Conservation (phyloP, 2,888 invertebrate genomes). For the Leptogaster cylindrica region DNA sequence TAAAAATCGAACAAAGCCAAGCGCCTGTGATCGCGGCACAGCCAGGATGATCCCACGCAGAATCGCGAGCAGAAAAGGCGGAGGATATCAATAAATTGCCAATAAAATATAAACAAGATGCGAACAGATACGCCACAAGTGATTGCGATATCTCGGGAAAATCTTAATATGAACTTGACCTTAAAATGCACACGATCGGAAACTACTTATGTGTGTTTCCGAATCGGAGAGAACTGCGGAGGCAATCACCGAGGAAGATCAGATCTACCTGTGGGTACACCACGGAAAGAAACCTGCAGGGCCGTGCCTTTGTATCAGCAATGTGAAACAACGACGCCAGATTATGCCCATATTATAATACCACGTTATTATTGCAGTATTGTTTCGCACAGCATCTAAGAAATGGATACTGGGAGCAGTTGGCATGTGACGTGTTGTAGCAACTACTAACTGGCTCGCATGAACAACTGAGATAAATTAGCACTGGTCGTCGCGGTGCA, state of each 20-base stretch:
- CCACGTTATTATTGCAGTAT: constrained; percentile 13
- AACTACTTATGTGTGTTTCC: neutral
- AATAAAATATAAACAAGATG: constrained; percentile 22
- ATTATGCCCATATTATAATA: constrained; percentile 1
- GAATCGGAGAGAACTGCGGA: neutral
- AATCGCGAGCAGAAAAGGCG: constrained; percentile 1
- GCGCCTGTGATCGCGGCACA: neutral
- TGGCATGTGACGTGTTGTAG: neutral
- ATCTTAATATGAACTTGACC: constrained; percentile 32
- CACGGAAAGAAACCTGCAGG: constrained; percentile 13
- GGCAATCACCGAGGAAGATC: constrained; percentile 19
- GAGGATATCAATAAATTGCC: constrained; percentile 15
- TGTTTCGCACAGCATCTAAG: constrained; percentile 8
- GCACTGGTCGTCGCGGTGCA: neutral
- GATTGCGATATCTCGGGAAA: neutral
- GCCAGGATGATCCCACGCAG: constrained; percentile 11
- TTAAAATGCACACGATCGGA: constrained; percentile 8
- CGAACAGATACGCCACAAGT: neutral
- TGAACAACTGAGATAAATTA: too few species aligned
- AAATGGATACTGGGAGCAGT: constrained; percentile 19
- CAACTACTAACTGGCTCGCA: too few species aligned
- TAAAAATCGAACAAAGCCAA: neutral
- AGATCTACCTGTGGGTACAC: constrained; percentile 12
- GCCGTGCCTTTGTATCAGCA: neutral
- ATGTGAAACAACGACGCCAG: neutral